A percentile compares a stretch with the other conserved stretches of the same genome.
Conservation (phyloP, 1,140 invertebrate genomes). For the Microplitis demolitor region DNA sequence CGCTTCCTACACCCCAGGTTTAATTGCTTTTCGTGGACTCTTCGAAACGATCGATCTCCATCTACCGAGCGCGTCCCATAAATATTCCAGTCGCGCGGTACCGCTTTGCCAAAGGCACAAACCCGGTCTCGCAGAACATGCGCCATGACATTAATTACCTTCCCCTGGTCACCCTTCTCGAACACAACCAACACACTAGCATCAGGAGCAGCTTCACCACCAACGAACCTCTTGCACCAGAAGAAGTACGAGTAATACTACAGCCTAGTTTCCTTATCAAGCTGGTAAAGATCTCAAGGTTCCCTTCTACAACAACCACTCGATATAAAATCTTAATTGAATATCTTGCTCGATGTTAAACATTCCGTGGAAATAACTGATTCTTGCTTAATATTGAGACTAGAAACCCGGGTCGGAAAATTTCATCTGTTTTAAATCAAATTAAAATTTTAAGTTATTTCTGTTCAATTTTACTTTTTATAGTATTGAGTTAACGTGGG, state of each 20-base stretch:
- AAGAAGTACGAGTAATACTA: not conserved
- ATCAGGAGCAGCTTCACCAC: too few relatives aligned
- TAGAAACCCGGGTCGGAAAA: too few relatives aligned
- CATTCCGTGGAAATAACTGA: not conserved
- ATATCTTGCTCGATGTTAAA: not conserved
- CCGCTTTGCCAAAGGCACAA: constrained; percentile 1
- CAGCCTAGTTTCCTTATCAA: not conserved
- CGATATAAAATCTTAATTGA: constrained; percentile 8
- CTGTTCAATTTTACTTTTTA: too few relatives aligned
- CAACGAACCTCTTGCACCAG: too few relatives aligned
- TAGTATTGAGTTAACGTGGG: too few relatives aligned
- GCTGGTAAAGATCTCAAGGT: not conserved
- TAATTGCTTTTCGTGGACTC: not conserved
- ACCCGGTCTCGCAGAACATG: not conserved
- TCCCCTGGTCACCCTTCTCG: not conserved
- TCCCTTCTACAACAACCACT: not conserved
- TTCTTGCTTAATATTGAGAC: too few relatives aligned
- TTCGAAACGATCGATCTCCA: constrained; percentile 1
- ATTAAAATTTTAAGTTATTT: too few relatives aligned
- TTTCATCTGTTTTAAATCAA: too few relatives aligned
- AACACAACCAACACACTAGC: not conserved
- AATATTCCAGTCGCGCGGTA: not conserved
- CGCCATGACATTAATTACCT: constrained; percentile 10
- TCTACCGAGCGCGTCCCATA: constrained; percentile 7
- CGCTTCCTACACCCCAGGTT: not conserved